Evolutionary conservation across 2,888 invertebrate genomes (phyloP).

Genomic region (Pycnomerus fuliginosus): DNA sequence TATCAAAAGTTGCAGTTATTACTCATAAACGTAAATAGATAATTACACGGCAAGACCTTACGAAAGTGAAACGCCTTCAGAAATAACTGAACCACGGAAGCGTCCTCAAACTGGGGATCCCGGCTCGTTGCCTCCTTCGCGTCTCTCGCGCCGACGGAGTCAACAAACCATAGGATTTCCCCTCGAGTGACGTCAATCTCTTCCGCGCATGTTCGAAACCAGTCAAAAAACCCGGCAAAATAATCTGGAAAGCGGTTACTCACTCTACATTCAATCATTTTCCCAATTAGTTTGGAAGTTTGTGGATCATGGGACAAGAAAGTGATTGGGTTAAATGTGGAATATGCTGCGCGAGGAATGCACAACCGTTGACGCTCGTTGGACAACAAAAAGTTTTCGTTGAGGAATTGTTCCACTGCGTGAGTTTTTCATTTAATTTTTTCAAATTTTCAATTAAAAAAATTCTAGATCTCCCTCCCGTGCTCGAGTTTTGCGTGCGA

Average conservation of each 20-base stretch:
- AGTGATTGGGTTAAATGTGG: constrained; percentile 8
- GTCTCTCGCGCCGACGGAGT: constrained; percentile 1
- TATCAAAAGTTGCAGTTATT: too few relatives aligned
- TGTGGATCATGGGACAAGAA: constrained; percentile 21
- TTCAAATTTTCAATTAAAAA: constrained; percentile 2
- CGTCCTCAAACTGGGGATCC: too few relatives aligned
- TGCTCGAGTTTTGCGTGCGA: constrained; percentile 14
- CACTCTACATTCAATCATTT: constrained; percentile 28
- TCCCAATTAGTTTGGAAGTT: constrained; percentile 25
- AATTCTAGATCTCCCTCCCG: constrained; percentile 8
- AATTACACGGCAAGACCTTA: too few relatives aligned
- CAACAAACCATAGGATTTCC: constrained; percentile 18
- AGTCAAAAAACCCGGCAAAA: constrained; percentile 27
- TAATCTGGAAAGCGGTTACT: constrained; percentile 35
- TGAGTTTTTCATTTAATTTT: constrained; percentile 6
- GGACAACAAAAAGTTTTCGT: constrained; percentile 6
- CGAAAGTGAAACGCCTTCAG: too few relatives aligned
- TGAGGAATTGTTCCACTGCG: constrained; percentile 8
- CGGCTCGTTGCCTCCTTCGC: constrained; percentile 11
- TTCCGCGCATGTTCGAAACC: constrained; percentile 18
- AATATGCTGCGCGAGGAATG: constrained; percentile 11
- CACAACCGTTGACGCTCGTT: constrained; percentile 5
- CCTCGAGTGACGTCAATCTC: constrained; percentile 20
- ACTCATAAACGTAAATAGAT: too few relatives aligned
- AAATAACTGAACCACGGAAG: too few relatives aligned